Conservation (phyloP, 2,797 vertebrate species). For the Coracias cyanogaster region DNA sequence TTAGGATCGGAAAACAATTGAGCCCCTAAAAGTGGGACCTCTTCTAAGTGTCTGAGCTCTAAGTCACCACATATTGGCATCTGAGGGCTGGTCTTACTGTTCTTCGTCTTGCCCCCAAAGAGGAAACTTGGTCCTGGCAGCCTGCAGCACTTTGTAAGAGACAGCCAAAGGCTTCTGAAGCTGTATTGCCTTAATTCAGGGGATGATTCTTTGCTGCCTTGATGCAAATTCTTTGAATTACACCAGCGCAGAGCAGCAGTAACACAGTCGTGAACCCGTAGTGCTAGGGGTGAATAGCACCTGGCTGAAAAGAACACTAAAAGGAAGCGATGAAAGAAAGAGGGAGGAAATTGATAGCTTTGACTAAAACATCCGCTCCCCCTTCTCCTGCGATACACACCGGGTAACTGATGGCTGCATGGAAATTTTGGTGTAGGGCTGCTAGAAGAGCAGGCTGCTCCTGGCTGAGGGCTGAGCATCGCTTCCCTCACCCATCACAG, state of each 20-base stretch:
- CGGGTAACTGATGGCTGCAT: background rate
- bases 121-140: background rate
- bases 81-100: background rate
- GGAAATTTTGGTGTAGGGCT: background rate
- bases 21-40: background rate
- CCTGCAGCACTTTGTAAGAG: background rate
- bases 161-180: background rate
- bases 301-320: background rate
- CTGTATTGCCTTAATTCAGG: background rate
- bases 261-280: background rate
- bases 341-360: background rate
- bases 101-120: background rate
- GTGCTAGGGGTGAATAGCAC: background rate
- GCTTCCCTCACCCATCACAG: background rate
- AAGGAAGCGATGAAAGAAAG: background rate
- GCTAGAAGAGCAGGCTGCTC: background rate
- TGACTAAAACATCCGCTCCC: background rate
- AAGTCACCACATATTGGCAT: background rate
- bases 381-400: rapidly evolving
- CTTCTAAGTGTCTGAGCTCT: background rate
- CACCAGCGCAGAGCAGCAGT: background rate
- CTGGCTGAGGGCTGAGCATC: background rate
- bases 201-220: background rate
- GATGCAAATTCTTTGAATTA: background rate
- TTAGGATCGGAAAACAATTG: background rate